Base-by-base conservation (phyloP, 1,140 invertebrate genomes). In the Drosophila yakuba region DNA sequence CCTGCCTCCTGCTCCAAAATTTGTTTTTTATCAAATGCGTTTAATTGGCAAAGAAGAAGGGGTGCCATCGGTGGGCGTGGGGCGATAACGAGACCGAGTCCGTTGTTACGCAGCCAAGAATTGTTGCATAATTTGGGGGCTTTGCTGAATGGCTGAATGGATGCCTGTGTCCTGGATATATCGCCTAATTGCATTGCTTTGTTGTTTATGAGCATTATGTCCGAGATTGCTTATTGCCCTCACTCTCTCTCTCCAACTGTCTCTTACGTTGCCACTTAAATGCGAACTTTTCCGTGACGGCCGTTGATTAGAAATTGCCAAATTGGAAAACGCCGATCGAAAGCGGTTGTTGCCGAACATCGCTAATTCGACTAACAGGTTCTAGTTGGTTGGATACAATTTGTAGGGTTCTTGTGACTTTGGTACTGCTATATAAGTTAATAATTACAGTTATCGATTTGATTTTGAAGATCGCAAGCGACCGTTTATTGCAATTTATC, bases 11-110 rank as follows among this genome's bases (percentile, higher is more conserved):
- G 38, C 38, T 14, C 38, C 43, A 14, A 71, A 83, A 78, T 78
- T 74, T 74, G 55, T 77, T 76, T 83, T 83, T 68, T 89, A 77
- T 50, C 84, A 83, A 88, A 88, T 83, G 83, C 84, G 79, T 89
- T 88, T 88, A 88, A 89, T 89, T 89, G 80, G 76, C 84, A 82
- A 72, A 64, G 82, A 89, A 71, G 39, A 71, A 25, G 48, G 60
- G 48, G 39, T 14, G 54, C 43, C n/a, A 6, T 28, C 6, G 11
- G 28, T 6, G 32, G 51, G 58, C 45, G 59, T 44, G 23, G 20
- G 1, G 25, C 25, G 20, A 48, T 57, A 71, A 51, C 17, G 64
- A 52, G 39, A 38, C 45, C 28, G 50, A 54, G 23, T 57, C 43
- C 23, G 50, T 44, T 54, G 50, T 51, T 44, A 43, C 54, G 39